Conservation (phyloP, 2,113 vertebrate species). For the Phyllopteryx taeniolatus region DNA sequence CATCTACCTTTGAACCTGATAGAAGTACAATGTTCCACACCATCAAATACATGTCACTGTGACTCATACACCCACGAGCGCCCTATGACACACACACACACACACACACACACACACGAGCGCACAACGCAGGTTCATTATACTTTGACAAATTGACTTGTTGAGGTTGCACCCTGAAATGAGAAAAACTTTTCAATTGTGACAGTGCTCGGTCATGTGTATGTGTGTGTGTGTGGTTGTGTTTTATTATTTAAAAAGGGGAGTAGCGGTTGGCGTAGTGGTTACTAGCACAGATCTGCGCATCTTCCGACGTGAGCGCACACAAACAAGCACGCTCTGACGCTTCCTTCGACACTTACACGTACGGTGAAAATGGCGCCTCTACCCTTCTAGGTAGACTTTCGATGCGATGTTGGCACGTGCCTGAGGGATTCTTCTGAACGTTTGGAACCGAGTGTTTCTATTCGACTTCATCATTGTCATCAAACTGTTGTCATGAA, state of each 20-base stretch:
- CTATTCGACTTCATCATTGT: no score
- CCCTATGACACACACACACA: not conserved
- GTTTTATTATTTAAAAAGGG: slow-evolving; percentile 30
- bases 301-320: slow-evolving; percentile 11
- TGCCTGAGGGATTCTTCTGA: not conserved
- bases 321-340: slow-evolving; percentile 1
- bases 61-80: not conserved
- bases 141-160: slow-evolving; percentile 56
- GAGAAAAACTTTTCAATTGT: slow-evolving; percentile 69
- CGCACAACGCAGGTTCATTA: slow-evolving; percentile 48
- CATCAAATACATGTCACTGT: slow-evolving; percentile 39
- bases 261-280: slow-evolving; percentile 5
- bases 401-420: not conserved
- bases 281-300: slow-evolving; percentile 18
- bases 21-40: slow-evolving; percentile 58
- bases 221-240: slow-evolving; percentile 4
- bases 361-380: not conserved
- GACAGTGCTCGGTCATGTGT: slow-evolving; percentile 51
- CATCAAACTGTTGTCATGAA: not conserved
- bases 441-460: no score
- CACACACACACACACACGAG: not conserved
- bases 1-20: slow-evolving; percentile 38
- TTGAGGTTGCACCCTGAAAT: slow-evolving; percentile 63
- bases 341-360: not conserved
- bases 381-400: not conserved